Evolutionary conservation across 2,797 vertebrate genomes (phyloP).

Genomic region (Parambassis ranga): DNA sequence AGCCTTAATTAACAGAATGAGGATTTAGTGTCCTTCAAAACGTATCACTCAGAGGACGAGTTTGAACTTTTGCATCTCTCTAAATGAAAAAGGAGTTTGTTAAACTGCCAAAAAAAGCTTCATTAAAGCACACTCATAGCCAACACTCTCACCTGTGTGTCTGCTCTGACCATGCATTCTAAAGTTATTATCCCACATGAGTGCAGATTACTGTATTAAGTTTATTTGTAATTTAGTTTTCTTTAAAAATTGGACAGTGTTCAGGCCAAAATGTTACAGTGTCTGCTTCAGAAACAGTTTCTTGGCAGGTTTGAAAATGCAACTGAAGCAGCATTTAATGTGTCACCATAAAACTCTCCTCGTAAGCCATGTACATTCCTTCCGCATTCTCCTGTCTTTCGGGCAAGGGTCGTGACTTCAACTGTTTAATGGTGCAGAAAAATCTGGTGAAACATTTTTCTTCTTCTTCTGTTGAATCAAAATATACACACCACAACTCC

Average conservation of each 20-base stretch:
- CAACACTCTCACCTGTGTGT: constrained; percentile 32
- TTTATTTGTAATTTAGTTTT: not conserved
- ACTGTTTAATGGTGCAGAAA: not conserved
- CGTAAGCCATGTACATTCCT: not conserved
- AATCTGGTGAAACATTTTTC: not conserved
- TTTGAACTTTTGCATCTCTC: constrained; percentile 44
- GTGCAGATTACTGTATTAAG: not conserved
- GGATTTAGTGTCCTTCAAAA: constrained; percentile 71
- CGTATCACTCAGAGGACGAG: constrained; percentile 54
- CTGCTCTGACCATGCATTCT: not conserved
- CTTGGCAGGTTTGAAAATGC: not conserved
- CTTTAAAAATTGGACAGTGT: not conserved
- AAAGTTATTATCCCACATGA: not conserved
- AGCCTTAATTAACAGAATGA: constrained; percentile 67
- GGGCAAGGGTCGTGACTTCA: not conserved
- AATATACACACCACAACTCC: too few relatives aligned
- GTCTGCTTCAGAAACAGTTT: not conserved
- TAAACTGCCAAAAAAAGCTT: constrained; percentile 41
- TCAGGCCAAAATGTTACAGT: not conserved
- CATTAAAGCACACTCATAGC: constrained; percentile 31
- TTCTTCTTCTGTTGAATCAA: too few relatives aligned
- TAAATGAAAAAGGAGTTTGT: constrained; percentile 56
- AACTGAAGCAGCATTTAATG: not conserved
- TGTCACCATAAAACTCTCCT: not conserved
- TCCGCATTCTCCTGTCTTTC: not conserved